These are phyloP conservation scores for Brachionus rubens DNA, from an alignment of 1,140 invertebrate species.

Conservation along the genomic window DNA sequence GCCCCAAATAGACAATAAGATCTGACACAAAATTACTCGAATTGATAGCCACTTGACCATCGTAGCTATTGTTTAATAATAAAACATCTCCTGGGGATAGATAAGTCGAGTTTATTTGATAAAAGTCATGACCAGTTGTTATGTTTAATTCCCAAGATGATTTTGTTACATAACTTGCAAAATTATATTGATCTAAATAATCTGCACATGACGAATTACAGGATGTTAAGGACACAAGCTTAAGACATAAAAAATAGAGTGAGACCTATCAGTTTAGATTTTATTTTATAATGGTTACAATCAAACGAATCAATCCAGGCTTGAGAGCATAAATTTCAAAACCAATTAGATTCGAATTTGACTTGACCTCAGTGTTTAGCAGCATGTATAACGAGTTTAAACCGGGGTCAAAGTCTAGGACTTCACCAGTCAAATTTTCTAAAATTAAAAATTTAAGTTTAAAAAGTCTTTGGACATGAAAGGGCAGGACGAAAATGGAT, in stretches of 20 bases:
- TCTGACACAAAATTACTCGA: neutral
- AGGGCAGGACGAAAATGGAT: neutral
- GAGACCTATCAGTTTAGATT: too few relatives aligned
- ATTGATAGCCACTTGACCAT: neutral
- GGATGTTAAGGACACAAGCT: neutral
- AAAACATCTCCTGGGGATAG: neutral
- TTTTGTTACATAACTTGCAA: neutral
- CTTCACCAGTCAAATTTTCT: neutral
- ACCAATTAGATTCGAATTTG: neutral
- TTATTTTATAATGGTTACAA: neutral
- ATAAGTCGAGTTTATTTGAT: neutral
- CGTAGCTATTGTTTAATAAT: neutral
- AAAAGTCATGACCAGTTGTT: neutral
- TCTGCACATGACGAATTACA: neutral
- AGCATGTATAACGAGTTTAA: neutral
- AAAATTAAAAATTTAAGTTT: neutral
- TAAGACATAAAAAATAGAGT: neutral
- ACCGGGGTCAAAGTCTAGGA: neutral
- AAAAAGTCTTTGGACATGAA: neutral
- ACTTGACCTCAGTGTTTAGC: neutral
- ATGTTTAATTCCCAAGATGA: neutral
- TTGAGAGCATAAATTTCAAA: neutral
- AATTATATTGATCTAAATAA: neutral
- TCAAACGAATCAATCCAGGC: neutral
- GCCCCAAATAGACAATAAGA: neutral